Evolutionary conservation across 2,113 vertebrate species (phyloP).

Genomic region (Amblyornis subalaris): DNA sequence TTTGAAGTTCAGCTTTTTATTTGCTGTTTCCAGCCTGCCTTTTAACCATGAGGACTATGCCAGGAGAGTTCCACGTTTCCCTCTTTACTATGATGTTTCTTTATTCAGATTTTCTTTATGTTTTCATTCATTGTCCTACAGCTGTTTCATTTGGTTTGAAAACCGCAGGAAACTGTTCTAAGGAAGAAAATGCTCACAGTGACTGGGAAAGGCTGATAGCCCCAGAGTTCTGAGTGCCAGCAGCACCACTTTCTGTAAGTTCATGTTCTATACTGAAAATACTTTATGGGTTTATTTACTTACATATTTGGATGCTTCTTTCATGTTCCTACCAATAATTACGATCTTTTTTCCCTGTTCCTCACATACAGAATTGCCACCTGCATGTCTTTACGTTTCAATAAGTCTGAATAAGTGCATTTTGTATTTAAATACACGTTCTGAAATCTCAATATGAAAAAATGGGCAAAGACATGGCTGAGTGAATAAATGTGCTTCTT

Average conservation of each 20-base stretch:
- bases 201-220: background rate
- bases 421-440: conserved; percentile 39
- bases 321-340: background rate
- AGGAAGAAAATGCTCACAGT: background rate
- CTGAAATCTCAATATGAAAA: conserved; percentile 1
- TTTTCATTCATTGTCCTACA: background rate
- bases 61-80: background rate
- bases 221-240: background rate
- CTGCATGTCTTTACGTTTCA: background rate
- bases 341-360: background rate
- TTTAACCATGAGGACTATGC: background rate
- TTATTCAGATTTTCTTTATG: background rate
- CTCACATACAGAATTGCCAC: background rate
- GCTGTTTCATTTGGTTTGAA: background rate
- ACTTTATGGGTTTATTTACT: background rate
- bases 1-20: background rate
- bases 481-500: background rate
- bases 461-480: background rate
- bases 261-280: background rate
- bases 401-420: background rate
- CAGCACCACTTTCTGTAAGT: background rate
- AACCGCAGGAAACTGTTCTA: background rate
- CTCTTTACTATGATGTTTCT: background rate
- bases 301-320: background rate
- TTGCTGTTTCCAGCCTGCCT: background rate